Conservation (phyloP, 2,797 vertebrate genomes). For the Petrocephalus schoutedeni region DNA sequence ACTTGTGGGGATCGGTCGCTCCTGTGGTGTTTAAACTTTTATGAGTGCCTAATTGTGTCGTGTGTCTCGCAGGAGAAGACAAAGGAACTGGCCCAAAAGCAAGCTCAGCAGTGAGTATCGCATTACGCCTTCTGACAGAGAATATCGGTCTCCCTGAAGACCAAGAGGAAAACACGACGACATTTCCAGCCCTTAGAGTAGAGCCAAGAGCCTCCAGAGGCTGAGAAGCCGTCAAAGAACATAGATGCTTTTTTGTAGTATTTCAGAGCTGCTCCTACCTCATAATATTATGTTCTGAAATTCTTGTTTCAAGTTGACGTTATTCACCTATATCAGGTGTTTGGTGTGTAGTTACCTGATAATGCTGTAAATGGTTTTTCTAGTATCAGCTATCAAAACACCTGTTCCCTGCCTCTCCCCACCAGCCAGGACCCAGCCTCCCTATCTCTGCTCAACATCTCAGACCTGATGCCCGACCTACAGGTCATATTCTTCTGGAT, state of each 20-base stretch:
- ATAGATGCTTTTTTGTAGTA: neutral
- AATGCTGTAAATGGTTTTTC: neutral
- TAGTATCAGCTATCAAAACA: neutral
- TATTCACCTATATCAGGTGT: neutral
- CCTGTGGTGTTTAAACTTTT: slow-evolving; percentile 54
- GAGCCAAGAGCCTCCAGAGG: neutral
- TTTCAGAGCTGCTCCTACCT: neutral
- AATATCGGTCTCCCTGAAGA: neutral
- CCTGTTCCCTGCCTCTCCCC: neutral
- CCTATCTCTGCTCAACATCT: slow-evolving; percentile 72
- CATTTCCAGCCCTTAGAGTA: neutral
- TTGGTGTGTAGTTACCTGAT: neutral
- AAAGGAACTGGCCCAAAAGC: slow-evolving; percentile 90
- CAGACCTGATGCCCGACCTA: slow-evolving; percentile 82
- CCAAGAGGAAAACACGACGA: neutral
- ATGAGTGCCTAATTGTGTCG: slow-evolving; percentile 57
- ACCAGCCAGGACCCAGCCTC: slow-evolving; percentile 79
- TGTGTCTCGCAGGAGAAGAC: slow-evolving; percentile 79
- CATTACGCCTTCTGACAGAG: slow-evolving; percentile 44
- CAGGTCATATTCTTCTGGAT: slow-evolving; percentile 95
- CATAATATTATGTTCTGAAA: neutral
- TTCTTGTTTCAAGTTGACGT: neutral
- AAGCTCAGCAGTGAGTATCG: slow-evolving; percentile 90
- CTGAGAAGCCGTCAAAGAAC: neutral
- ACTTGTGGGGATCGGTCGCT: slow-evolving; percentile 33